phyloP scores from a whole-genome alignment of 2,888 invertebrate species.

The Fabriciana adippe region DNA sequence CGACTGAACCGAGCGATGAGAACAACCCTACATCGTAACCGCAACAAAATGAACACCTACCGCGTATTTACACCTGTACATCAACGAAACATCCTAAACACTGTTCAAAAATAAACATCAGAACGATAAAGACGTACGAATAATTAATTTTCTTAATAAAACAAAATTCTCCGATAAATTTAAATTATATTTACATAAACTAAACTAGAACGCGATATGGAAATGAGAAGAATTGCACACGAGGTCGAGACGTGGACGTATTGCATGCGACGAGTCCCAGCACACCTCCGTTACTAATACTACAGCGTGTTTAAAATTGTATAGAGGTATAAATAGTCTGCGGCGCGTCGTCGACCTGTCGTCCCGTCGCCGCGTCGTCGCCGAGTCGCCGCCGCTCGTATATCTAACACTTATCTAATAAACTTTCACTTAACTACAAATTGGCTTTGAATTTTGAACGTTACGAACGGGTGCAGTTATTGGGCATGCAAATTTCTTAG shows the following conservation, averaged over 20 bases:
- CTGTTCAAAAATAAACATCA: conserved; percentile 68
- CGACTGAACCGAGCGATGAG: conserved; percentile 38
- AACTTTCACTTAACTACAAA: conserved; percentile 72
- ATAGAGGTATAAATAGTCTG: conserved; percentile 10
- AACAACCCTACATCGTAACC: conserved; percentile 48
- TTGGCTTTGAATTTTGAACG: conserved; percentile 68
- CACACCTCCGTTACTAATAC: not conserved
- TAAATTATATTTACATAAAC: conserved; percentile 80
- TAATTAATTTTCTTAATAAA: conserved; percentile 69
- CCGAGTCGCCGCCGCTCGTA: conserved; percentile 59
- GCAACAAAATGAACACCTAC: conserved; percentile 63
- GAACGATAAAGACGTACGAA: conserved; percentile 74
- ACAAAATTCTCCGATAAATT: conserved; percentile 60
- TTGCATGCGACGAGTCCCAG: conserved; percentile 50
- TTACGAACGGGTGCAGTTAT: conserved; percentile 28
- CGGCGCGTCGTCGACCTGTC: conserved; percentile 2
- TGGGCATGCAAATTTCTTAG: not conserved
- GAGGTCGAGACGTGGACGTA: conserved; percentile 75
- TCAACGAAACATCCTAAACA: conserved; percentile 73
- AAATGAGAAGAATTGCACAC: conserved; percentile 81
- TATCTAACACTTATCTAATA: conserved; percentile 72
- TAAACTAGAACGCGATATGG: conserved; percentile 78
- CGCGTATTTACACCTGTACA: conserved; percentile 79
- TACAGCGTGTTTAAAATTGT: conserved; percentile 21
- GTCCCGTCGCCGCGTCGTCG: conserved; percentile 57